These are phyloP conservation scores for Siphlonurus alternatus DNA, from an alignment of 2,888 invertebrate species.

Conservation along the genomic window DNA sequence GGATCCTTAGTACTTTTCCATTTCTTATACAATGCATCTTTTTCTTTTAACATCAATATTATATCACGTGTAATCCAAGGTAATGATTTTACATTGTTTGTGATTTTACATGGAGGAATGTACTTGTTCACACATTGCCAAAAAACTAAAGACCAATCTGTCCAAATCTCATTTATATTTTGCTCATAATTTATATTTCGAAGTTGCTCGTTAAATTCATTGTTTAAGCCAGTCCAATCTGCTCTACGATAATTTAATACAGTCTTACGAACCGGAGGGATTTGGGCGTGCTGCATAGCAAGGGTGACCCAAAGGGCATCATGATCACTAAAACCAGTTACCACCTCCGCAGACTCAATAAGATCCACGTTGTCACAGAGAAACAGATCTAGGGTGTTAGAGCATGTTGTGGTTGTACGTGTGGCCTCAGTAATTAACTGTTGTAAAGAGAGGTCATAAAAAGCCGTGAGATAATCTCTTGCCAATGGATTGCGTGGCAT, in stretches of 20 bases:
- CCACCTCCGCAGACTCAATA: not conserved
- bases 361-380: not conserved
- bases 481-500: not conserved
- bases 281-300: not conserved
- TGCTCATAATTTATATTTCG: not conserved
- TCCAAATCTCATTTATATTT: not conserved
- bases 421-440: not conserved
- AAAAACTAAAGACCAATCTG: not conserved
- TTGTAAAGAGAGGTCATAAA: not conserved
- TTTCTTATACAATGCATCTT: too few relatives aligned
- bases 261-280: too few relatives aligned
- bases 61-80: too few relatives aligned
- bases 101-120: too few relatives aligned
- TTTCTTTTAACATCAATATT: too few relatives aligned
- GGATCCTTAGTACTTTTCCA: too few relatives aligned
- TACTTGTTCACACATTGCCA: too few relatives aligned
- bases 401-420: not conserved
- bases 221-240: not conserved
- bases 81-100: too few relatives aligned
- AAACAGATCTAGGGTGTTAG: not conserved
- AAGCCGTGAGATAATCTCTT: not conserved
- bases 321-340: not conserved
- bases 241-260: not conserved
- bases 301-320: not conserved
- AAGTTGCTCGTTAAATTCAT: not conserved